Percentiles rank a stretch among this genome's conserved stretches.
Evolutionary conservation across 1,140 invertebrate genomes (phyloP).

Genomic region (Amphibalanus amphitrite): DNA sequence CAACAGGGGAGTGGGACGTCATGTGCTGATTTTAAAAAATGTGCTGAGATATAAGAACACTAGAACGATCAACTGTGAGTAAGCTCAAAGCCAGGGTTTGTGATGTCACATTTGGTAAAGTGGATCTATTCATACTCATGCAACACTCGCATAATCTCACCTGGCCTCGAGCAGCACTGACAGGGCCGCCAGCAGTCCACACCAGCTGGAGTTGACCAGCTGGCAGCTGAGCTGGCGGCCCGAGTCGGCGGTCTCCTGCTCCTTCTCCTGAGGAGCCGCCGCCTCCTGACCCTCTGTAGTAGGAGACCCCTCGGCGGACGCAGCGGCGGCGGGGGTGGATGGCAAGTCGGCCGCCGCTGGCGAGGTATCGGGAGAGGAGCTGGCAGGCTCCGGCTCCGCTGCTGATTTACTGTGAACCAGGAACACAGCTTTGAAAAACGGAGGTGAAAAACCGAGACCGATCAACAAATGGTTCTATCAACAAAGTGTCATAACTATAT

Average conservation of each 20-base stretch:
- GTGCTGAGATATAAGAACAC: no score
- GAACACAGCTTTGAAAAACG: not conserved
- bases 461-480: no score
- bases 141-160: no score
- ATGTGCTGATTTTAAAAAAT: no score
- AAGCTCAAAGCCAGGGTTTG: no score
- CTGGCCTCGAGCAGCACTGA: slow-evolving; percentile 77
- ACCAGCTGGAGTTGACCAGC: slow-evolving; percentile 88
- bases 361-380: not conserved
- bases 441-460: no score
- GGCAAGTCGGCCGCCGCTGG: not conserved
- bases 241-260: slow-evolving; percentile 32
- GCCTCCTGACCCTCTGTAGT: slow-evolving; percentile 23
- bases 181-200: slow-evolving; percentile 74
- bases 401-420: not conserved
- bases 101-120: no score
- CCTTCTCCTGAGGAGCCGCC: slow-evolving; percentile 13
- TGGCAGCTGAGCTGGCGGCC: slow-evolving; percentile 45
- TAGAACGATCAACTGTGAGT: no score
- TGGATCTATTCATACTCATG: no score
- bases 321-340: not conserved
- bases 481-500: no score
- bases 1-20: no score
- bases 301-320: slow-evolving; percentile 28
- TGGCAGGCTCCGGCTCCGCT: slow-evolving; percentile 4